A percentile compares a stretch with the other conserved stretches of the same genome.
Evolutionary conservation across 2,888 invertebrate genomes (phyloP).

Genomic region (Rhorus exstirpatorius): DNA sequence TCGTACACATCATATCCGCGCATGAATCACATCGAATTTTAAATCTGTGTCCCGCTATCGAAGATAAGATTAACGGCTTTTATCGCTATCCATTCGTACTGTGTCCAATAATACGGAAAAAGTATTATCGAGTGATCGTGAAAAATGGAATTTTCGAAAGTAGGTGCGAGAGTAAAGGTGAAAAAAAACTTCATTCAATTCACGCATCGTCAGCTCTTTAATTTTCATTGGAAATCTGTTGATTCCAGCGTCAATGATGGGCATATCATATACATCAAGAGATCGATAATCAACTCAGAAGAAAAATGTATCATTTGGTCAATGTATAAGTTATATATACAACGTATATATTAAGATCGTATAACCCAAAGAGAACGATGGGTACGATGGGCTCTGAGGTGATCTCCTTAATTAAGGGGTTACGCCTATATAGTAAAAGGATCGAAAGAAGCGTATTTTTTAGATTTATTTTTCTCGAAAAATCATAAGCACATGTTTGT

Average conservation of each 20-base stretch:
- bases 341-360: too few relatives aligned
- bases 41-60: constrained; percentile 34
- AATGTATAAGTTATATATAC: too few relatives aligned
- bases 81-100: constrained; percentile 17
- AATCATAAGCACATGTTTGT: too few relatives aligned
- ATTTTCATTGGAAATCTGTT: background rate
- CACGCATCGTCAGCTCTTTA: background rate
- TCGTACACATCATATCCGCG: background rate
- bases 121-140: constrained; percentile 40
- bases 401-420: too few relatives aligned
- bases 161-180: background rate
- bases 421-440: too few relatives aligned
- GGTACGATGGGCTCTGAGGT: too few relatives aligned
- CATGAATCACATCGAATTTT: constrained; percentile 48
- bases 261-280: too few relatives aligned
- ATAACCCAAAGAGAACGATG: too few relatives aligned
- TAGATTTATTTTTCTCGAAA: too few relatives aligned
- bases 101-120: constrained; percentile 39
- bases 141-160: constrained; percentile 30
- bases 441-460: too few relatives aligned
- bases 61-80: constrained; percentile 56
- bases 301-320: too few relatives aligned
- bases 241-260: background rate
- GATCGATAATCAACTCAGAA: too few relatives aligned
- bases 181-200: constrained; percentile 16